These are phyloP conservation scores for Aplochiton taeniatus DNA, from an alignment of 2,797 vertebrate species.

Conservation along the genomic window DNA sequence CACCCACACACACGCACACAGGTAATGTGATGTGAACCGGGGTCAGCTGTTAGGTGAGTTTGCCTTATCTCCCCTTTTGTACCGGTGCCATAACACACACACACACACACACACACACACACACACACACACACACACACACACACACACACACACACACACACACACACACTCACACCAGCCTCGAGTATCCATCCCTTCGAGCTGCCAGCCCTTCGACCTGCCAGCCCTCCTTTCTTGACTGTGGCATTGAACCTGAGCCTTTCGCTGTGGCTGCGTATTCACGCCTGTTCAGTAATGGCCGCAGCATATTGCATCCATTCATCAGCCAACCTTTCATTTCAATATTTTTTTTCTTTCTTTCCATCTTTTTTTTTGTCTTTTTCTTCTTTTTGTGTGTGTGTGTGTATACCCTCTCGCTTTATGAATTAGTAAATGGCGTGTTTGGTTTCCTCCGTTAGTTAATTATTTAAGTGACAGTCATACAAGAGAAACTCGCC, in stretches of 20 bases:
- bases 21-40: conserved; percentile 31
- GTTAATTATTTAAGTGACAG: conserved; percentile 83
- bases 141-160: conserved; percentile 19
- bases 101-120: conserved; percentile 31
- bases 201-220: conserved; percentile 11
- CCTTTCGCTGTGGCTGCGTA: too few relatives aligned
- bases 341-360: conserved; percentile 31
- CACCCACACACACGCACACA: background rate
- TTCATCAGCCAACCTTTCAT: conserved; percentile 45
- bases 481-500: conserved; percentile 75
- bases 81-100: conserved; percentile 11
- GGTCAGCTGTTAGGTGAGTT: conserved; percentile 51
- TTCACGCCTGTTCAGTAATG: conserved; percentile 28
- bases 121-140: background rate
- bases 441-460: conserved; percentile 77
- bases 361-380: conserved; percentile 9
- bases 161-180: conserved; percentile 7
- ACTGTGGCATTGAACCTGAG: conserved; percentile 30
- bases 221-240: too few relatives aligned
- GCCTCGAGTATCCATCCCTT: conserved; percentile 13
- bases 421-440: conserved; percentile 80
- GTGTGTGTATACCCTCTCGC: too few relatives aligned
- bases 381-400: conserved; percentile 39
- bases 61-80: conserved; percentile 40
- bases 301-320: conserved; percentile 21